Conservation (phyloP, 2,888 invertebrate species). For the Phoenoteleia sp. region DNA sequence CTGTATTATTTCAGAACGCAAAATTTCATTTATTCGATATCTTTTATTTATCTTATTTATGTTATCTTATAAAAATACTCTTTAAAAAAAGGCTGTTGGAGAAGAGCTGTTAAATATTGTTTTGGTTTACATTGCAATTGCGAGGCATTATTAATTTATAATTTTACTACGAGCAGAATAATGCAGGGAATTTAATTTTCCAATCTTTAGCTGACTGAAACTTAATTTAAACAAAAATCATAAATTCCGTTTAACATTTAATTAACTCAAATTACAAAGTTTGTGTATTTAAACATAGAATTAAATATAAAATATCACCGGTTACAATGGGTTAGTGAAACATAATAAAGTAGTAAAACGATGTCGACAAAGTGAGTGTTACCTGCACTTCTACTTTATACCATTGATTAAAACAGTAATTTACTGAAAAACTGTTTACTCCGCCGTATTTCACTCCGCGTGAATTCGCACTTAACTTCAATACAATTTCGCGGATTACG, state of each 20-base stretch:
- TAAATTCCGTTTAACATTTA: conserved; percentile 39
- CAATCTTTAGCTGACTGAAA: conserved; percentile 1
- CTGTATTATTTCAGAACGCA: not conserved
- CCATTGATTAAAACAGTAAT: conserved; percentile 50
- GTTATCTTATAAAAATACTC: too few relatives aligned
- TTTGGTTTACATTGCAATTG: too few relatives aligned
- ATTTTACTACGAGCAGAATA: not conserved
- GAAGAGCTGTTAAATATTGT: too few relatives aligned
- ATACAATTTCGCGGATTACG: conserved; percentile 2
- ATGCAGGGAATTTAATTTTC: conserved; percentile 19
- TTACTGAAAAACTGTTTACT: conserved; percentile 50
- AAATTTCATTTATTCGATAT: too few relatives aligned
- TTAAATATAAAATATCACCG: conserved; percentile 47
- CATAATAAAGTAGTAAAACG: conserved; percentile 39
- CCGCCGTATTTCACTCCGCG: not conserved
- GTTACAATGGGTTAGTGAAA: conserved; percentile 19
- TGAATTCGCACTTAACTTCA: conserved; percentile 21
- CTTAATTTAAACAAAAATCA: conserved; percentile 47
- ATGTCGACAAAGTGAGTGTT: conserved; percentile 35
- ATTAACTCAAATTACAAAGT: conserved; percentile 35
- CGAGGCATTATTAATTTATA: not conserved
- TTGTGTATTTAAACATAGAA: conserved; percentile 28
- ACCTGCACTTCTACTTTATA: conserved; percentile 17
- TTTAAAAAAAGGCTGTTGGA: too few relatives aligned
- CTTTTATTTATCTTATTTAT: too few relatives aligned